Conservation (phyloP, 2,113 vertebrate genomes). For the Andinoacara biseriatus region DNA sequence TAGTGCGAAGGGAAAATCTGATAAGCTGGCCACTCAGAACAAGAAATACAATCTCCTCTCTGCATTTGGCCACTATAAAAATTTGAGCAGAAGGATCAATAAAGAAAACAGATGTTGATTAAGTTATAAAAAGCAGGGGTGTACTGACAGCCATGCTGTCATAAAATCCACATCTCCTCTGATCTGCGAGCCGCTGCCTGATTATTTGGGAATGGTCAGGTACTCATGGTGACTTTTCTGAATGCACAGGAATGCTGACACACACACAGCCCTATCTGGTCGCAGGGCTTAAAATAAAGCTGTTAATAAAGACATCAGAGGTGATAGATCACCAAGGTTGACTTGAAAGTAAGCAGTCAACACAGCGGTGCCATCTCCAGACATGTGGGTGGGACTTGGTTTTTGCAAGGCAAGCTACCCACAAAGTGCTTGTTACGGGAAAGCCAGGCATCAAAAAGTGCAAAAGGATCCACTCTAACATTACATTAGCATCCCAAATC, state of each 20-base stretch:
- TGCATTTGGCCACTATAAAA: slow-evolving; percentile 41
- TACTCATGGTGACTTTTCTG: background rate
- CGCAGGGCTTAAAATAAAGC: slow-evolving; percentile 64
- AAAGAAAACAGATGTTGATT: slow-evolving; percentile 52
- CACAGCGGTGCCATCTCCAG: background rate
- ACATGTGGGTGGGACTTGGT: background rate
- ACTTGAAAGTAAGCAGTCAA: slow-evolving; percentile 1
- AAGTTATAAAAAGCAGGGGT: slow-evolving; percentile 39
- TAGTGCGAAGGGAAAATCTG: slow-evolving; percentile 48
- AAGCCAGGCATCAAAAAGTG: slow-evolving; percentile 50
- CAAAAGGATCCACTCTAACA: slow-evolving; percentile 63
- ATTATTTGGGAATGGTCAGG: slow-evolving; percentile 8
- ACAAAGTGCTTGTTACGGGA: slow-evolving; percentile 41
- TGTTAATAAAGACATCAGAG: slow-evolving; percentile 64
- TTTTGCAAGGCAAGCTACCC: background rate
- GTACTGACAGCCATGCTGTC: slow-evolving; percentile 17
- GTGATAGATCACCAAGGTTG: slow-evolving; percentile 28
- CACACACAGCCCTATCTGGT: slow-evolving; percentile 36
- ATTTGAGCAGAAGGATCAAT: slow-evolving; percentile 57
- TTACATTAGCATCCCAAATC: slow-evolving; percentile 64
- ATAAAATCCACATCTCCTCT: slow-evolving; percentile 28
- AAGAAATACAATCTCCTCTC: slow-evolving; percentile 50
- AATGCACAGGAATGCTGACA: slow-evolving; percentile 28
- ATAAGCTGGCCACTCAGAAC: slow-evolving; percentile 53
- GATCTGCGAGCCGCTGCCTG: slow-evolving; percentile 31